Evolutionary conservation across 2,888 invertebrate species (phyloP), one percentile per base, ranked within the genome.

Genomic region (Phorcus lineatus): DNA sequence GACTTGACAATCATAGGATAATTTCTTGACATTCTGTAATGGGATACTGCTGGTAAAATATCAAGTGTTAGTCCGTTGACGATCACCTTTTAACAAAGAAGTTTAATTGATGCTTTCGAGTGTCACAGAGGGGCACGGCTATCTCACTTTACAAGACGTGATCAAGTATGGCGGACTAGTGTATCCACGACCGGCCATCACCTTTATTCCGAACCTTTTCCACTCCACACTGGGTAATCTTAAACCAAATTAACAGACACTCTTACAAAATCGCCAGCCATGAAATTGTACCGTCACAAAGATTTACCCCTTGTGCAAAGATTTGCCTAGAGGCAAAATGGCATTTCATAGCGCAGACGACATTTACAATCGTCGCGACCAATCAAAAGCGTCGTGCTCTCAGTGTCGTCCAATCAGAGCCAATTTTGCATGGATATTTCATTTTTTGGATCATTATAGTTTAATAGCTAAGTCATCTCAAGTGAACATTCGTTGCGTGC

Each of bases 261-360:
- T 70, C 70, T 70, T 70, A 70, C 70, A 70, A 70, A 70, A 70
- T 70, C 70, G 31, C 70, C 70, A 70, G 28, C 70, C 70, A 70
- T 70, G 70, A 70, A 70, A 70, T 70, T 70, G 70, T 70, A 40
- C 36, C 28, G 70, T 70, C 70, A 70, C 36, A 70, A 70, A 70
- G 70, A 70, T 70, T 70, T 70, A 40, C 36, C 70, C 24, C 70
- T 40, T 28, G 70, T 28, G 31, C 40, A 70, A 70, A 70, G 31
- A 70, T 70, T 40, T 40, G 70, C 70, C 70, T 70, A 9, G 9
- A 28, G 70, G 70, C 70, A 70, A 31, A n/a, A 40, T 40, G 31
- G 28, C 40, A 70, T 24, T 70, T 70, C 70, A 70, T n/a, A 24
- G 36, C 19, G 70, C 19, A 70, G 40, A 70, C n/a, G 70, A 40